Percentiles rank a stretch among this genome's conserved stretches.
Evolutionary conservation across 2,113 vertebrate genomes (phyloP).

Genomic region (Taurulus bubalis): DNA sequence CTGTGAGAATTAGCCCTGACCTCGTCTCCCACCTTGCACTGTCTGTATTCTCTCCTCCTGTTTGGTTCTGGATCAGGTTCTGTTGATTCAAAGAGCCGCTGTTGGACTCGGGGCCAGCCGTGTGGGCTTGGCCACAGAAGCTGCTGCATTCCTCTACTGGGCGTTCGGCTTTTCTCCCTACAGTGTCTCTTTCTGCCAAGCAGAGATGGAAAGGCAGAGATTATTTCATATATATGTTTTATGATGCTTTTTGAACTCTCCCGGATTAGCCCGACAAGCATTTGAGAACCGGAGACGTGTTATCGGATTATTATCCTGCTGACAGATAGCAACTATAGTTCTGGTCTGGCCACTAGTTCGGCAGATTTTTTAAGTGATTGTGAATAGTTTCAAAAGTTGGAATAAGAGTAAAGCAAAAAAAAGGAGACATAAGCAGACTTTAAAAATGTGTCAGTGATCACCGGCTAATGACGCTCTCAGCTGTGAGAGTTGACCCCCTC

Average conservation of each 20-base stretch:
- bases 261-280: not conserved
- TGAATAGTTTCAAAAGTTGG: not conserved
- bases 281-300: not conserved
- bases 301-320: not conserved
- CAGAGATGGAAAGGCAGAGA: constrained; percentile 45
- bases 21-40: constrained; percentile 54
- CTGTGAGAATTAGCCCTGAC: constrained; percentile 60
- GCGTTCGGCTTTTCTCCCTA: constrained; percentile 70
- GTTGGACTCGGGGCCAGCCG: constrained; percentile 57
- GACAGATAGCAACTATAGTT: not conserved
- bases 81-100: constrained; percentile 74
- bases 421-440: constrained; percentile 53
- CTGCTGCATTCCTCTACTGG: constrained; percentile 76
- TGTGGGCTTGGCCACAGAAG: constrained; percentile 72
- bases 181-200: constrained; percentile 50
- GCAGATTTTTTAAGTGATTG: not conserved
- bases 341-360: not conserved
- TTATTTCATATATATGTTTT: constrained; percentile 31
- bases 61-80: constrained; percentile 73
- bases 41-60: constrained; percentile 55
- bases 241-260: constrained; percentile 5
- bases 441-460: constrained; percentile 76
- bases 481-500: constrained; percentile 75
- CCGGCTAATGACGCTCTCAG: constrained; percentile 74
- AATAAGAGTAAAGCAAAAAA: not conserved